Evolutionary conservation across 23 tunicate genomes (phyloP), one percentile per base, ranked within the genome.

Genomic region (Styela clava): DNA sequence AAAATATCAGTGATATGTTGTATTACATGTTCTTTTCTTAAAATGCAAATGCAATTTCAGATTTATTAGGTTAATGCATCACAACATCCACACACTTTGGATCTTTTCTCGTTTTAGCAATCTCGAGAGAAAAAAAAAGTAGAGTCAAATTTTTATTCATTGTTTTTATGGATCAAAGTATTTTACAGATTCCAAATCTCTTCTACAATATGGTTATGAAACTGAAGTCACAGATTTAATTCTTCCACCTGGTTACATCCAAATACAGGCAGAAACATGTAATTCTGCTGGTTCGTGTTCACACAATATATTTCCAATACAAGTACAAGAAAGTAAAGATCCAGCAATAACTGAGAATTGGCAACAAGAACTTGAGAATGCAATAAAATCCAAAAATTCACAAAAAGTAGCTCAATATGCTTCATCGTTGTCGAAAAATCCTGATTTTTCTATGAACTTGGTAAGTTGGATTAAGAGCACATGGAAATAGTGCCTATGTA

Each of bases 161-260:
- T 19, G 22, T 67, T 12, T 67, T 29, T 16, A 18, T 67, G 71
- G 31, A 67, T 25, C 31, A 25, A 25, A 12, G 0, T 67, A 16
- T 67, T 16, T 67, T 1, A 24, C 71, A 67, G 71, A 67, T 67
- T 67, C 71, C 71, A 67, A n/a, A 67, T 67, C 24, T 67, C 71
- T 67, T 22, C 2, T 67, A 19, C 71, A 67, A 67, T 67, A 67
- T 29, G 71, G 71, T 16, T 67, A 67, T 22, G 71, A 67, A 67
- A 67, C 31, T 22, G 30, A 27, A 29, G 16, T 67, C 22, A 22
- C 24, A 16, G 31, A 67, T 29, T 25, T 1, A 27, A 67, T 67
- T 18, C 71, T 67, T 67, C 71, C 22, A 25, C 71, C 71, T 67
- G 71, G 24, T 18, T 29, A 25, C 16, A 18, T 24, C 31, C 24